Base-by-base conservation (phyloP, 92 coral and sea anemone species). In the Anthopleura xanthogrammica region DNA sequence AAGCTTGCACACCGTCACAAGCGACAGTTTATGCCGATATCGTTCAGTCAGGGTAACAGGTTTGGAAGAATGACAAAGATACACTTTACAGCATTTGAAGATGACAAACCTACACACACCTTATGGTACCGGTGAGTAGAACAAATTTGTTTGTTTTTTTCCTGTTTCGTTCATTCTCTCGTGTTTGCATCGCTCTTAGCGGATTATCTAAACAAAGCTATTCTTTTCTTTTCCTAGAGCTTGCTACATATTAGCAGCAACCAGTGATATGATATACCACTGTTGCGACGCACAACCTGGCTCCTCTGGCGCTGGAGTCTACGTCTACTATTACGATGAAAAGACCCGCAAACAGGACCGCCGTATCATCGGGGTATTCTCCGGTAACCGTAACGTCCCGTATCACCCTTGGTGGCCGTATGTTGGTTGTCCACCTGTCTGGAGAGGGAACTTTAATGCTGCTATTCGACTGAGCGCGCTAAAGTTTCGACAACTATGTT, bases 291-390 rank as follows among this genome's bases (percentile, higher is more conserved):
- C 99, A 4, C 82, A 82, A 23, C 92, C 93, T 2, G 99, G 99
- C 7, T 94, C 99, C 9, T 97, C 99, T 3, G 99, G 99, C 0
- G 97, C 99, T 0, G 99, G 99, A 0, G 95, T 97, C 46, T 97
- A 97, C 78, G 91, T 86, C 41, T 89, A 87, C 41, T 88, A 80
- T 79, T 72, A 77, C 14, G 89, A 85, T 52, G 56, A n/a, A 72
- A 65, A 82, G 48, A 80, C 56, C 9, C 78, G 90, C 20, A 46
- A 57, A 48, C 90, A 83, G 80, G 84, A 81, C 39, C 92, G 98
- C 41, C 80, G 87, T 36, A 77, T 97, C 58, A 85, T 97, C 39
- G 99, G 97, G 6, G 97, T 97, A 12, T 94, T 94, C 81, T 94
- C 98, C 16, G 99, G 98, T 22, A 91, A 94, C 77, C 93, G 98